Conservation (phyloP, 2,113 vertebrate species). For the Zootoca vivipara region DNA sequence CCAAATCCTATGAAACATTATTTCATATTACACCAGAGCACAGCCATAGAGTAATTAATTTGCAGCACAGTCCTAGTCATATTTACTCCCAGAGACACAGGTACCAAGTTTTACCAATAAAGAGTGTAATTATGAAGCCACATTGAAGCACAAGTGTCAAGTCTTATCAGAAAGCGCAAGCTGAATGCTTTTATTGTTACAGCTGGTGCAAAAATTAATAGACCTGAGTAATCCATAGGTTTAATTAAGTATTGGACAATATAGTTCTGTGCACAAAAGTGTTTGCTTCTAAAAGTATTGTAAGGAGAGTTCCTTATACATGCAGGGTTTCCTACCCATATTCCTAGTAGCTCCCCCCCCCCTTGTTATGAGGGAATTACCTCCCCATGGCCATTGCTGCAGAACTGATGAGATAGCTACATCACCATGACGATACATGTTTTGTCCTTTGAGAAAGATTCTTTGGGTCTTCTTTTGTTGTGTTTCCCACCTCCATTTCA, state of each 20-base stretch:
- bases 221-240: not conserved
- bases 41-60: not conserved
- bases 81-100: not conserved
- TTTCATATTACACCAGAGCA: not conserved
- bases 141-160: not conserved
- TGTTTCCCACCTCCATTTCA: not conserved
- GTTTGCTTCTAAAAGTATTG: not conserved
- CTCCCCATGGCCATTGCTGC: not conserved
- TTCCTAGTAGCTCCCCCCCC: no score
- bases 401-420: not conserved
- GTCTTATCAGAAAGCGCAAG: not conserved
- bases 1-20: no score
- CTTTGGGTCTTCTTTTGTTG: not conserved
- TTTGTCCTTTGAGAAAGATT: no score
- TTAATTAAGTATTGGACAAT: not conserved
- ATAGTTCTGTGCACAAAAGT: not conserved
- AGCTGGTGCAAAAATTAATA: not conserved
- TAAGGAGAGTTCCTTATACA: not conserved
- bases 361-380: no score
- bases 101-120: no score
- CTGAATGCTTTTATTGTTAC: not conserved
- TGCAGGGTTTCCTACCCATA: not conserved
- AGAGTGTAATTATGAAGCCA: no score
- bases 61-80: no score
- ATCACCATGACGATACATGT: not conserved